Conservation (phyloP, 2,113 vertebrate genomes). For the Xiphophorus maculatus region DNA sequence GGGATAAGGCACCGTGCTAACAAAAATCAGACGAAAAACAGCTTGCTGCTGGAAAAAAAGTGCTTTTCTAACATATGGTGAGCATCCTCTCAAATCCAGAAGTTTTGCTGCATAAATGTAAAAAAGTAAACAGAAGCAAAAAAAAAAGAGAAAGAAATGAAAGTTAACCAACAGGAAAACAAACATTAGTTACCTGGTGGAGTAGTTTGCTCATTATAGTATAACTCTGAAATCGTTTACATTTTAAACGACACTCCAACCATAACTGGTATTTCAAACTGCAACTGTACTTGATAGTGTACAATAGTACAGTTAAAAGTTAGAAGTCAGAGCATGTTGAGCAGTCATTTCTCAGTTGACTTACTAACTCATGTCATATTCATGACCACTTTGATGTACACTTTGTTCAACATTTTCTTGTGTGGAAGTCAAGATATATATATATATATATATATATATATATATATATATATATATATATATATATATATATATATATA, state of each 20-base stretch:
- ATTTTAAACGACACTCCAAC: too few relatives aligned
- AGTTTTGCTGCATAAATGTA: neutral
- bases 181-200: neutral
- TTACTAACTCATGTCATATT: neutral
- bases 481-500: too few relatives aligned
- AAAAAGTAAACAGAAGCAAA: neutral
- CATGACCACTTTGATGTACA: neutral
- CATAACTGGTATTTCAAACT: neutral
- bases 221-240: too few relatives aligned
- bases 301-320: too few relatives aligned
- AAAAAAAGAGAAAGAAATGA: too few relatives aligned
- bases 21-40: neutral
- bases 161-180: too few relatives aligned
- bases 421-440: neutral
- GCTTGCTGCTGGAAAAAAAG: neutral
- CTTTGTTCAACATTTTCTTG: neutral
- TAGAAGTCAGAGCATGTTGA: neutral
- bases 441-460: too few relatives aligned
- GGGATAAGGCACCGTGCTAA: neutral
- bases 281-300: neutral
- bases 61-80: neutral
- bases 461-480: too few relatives aligned
- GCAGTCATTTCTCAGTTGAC: neutral
- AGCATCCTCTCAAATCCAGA: neutral
- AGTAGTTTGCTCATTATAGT: too few relatives aligned